Evolutionary conservation across 2,797 vertebrate species (phyloP), one percentile per base, ranked within the genome.

Genomic region (Enteromius afrohamiltoni): DNA sequence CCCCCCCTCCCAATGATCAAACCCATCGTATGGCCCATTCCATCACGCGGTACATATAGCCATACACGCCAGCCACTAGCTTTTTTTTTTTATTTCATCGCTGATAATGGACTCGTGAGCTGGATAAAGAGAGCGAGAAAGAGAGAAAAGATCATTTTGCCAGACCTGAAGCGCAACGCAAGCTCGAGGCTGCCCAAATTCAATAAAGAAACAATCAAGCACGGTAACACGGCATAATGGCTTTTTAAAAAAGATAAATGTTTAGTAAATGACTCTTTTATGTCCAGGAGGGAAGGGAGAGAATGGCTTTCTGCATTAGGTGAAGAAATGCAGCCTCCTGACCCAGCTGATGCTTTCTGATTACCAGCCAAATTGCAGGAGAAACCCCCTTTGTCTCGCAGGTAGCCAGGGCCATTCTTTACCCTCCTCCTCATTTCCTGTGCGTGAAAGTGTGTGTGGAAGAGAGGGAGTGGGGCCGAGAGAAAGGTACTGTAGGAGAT

Each of bases 201-300:
- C 87, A 90, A 90, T 90, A 88, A 87, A 89, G 88, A 90, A 90
- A 89, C 89, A 90, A 90, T 90, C 89, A 89, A 86, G 86, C 82
- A 83, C 55, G 80, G 86, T 88, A 89, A 89, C 89, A 86, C 87
- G 86, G 86, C 89, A 89, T 90, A 89, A 90, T 89, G 89, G 88
- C 89, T 90, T 90, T 90, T 89, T 88, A 90, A 90, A 90, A 90
- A 89, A 90, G 89, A 90, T 90, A 87, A 87, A 90, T 90, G 89
- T 85, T 87, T 86, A 84, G 75, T 88, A 89, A 89, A 90, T 89
- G 87, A 88, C 89, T 90, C 80, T 83, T 85, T 89, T 87, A 89
- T 90, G 88, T 89, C 89, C 89, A 90, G 87, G 87, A 90, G 89
- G 89, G 85, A 86, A 80, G 86, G 40, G 68, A 80, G 86, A 83